A percentile compares a stretch with the other conserved stretches of the same genome.
phyloP scores from a whole-genome alignment of 1,140 invertebrate species.

The Ceratina calcarata region DNA sequence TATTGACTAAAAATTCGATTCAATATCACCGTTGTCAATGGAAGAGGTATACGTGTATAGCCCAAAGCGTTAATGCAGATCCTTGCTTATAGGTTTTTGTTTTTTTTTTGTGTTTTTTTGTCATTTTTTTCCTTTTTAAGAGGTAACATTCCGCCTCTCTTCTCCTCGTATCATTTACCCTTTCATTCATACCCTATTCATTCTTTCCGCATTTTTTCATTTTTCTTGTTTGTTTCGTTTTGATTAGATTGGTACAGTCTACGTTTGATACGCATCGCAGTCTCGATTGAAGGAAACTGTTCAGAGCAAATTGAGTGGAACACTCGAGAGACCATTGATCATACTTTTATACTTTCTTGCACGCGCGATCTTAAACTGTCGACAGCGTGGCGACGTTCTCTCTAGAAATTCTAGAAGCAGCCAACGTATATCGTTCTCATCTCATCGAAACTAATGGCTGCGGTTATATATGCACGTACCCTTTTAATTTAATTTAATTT shows the following conservation, averaged over 20 bases:
- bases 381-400: constrained; percentile 17
- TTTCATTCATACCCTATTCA: constrained; percentile 47
- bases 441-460: constrained; percentile 29
- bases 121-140: constrained; percentile 25
- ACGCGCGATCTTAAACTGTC: constrained; percentile 27
- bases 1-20: constrained; percentile 42
- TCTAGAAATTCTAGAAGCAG: constrained; percentile 23
- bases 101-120: too few relatives aligned
- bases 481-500: neutral
- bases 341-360: constrained; percentile 46
- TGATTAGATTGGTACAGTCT: constrained; percentile 82
- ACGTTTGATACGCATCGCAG: constrained; percentile 80
- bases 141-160: constrained; percentile 37
- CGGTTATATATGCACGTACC: constrained; percentile 18
- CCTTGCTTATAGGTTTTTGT: constrained; percentile 4
- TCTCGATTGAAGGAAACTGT: constrained; percentile 73
- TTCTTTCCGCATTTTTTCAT: constrained; percentile 49
- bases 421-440: constrained; percentile 10
- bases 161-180: constrained; percentile 29
- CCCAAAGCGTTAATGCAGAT: constrained; percentile 39
- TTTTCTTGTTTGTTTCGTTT: constrained; percentile 66
- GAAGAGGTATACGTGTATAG: constrained; percentile 38
- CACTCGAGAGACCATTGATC: constrained; percentile 76
- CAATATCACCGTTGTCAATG: constrained; percentile 35
- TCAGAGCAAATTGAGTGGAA: constrained; percentile 75